A percentile compares a stretch with the other conserved stretches of the same genome.
These are phyloP conservation scores for Parasteatoda tepidariorum DNA, from an alignment of 1,140 invertebrate species.

Conservation along the genomic window DNA sequence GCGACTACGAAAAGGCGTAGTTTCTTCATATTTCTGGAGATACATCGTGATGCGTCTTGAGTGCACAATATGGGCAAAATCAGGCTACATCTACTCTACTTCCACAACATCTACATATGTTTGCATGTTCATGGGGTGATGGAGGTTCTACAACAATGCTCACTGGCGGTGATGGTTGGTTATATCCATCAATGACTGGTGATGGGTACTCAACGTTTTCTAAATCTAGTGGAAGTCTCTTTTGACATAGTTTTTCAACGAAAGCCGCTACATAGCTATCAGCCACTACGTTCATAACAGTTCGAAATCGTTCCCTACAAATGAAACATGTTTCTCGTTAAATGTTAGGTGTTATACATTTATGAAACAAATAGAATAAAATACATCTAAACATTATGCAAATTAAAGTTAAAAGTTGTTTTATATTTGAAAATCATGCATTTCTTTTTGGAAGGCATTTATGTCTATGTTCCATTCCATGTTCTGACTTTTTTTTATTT, in stretches of 20 bases:
- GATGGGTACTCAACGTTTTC: neutral
- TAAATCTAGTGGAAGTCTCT: slow-evolving; percentile 63
- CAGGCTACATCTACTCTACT: slow-evolving; percentile 10
- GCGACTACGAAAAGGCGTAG: too few relatives aligned
- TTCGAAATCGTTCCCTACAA: slow-evolving; percentile 83
- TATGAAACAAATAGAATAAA: too few relatives aligned
- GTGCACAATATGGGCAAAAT: too few relatives aligned
- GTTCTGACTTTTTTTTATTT: too few relatives aligned
- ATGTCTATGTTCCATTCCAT: too few relatives aligned
- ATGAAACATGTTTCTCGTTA: neutral
- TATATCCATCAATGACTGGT: slow-evolving; percentile 33
- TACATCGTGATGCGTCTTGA: too few relatives aligned
- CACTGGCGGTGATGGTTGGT: neutral
- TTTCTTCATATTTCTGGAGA: too few relatives aligned
- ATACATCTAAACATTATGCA: too few relatives aligned
- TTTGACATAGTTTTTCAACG: slow-evolving; percentile 84
- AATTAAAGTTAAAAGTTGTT: too few relatives aligned
- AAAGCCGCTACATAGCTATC: slow-evolving; percentile 89
- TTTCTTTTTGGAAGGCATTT: too few relatives aligned
- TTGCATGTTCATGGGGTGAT: neutral
- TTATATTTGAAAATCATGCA: too few relatives aligned
- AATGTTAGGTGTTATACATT: too few relatives aligned
- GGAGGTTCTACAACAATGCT: neutral
- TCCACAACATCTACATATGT: slow-evolving; percentile 26
- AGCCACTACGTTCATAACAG: slow-evolving; percentile 88